Conservation (phyloP, 2,888 invertebrate genomes). For the Brenthis daphne region DNA sequence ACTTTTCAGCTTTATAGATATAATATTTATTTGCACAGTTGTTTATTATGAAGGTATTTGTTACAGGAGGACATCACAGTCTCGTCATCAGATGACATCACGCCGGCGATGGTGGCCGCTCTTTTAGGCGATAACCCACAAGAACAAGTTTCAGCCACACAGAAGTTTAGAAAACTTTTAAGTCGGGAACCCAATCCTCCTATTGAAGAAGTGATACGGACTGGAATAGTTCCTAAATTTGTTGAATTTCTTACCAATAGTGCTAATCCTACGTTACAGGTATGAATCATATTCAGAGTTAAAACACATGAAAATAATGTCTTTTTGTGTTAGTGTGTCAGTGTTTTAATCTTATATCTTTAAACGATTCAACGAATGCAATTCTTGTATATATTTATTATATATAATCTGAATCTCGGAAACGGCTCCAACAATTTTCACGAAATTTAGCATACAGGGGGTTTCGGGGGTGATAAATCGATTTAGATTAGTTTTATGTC, state of each 20-base stretch:
- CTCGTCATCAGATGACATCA: constrained; percentile 81
- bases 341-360: no score
- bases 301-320: no score
- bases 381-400: no score
- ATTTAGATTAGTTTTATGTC: no score
- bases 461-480: no score
- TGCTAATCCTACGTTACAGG: constrained; percentile 93
- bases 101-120: constrained; percentile 92
- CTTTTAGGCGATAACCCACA: constrained; percentile 89
- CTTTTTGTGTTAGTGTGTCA: no score
- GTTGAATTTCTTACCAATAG: constrained; percentile 94
- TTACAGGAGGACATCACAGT: constrained; percentile 75
- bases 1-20: no score
- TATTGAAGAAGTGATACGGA: constrained; percentile 97
- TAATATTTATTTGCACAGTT: no score
- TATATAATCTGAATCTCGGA: no score
- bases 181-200: constrained; percentile 98
- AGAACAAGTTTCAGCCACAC: constrained; percentile 93
- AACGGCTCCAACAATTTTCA: no score
- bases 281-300: constrained; percentile 52
- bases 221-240: constrained; percentile 96
- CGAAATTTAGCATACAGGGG: no score
- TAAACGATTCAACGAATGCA: no score
- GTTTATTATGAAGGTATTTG: background rate
- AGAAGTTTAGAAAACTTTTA: constrained; percentile 95